Evolutionary conservation across 2,113 vertebrate genomes (phyloP).

Genomic region (Poecilia latipinna): DNA sequence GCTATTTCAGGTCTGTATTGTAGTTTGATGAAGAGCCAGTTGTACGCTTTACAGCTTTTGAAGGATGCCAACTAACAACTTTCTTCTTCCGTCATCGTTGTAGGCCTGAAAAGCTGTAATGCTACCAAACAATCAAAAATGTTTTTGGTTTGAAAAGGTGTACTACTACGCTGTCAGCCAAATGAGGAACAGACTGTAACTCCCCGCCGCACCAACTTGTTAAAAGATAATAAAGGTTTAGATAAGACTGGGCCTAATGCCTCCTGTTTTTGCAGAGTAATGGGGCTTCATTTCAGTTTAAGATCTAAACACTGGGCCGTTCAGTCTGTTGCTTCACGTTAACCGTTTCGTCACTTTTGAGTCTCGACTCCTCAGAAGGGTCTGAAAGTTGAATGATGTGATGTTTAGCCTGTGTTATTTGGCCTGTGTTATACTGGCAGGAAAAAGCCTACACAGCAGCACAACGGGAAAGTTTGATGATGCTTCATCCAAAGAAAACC

Average conservation of each 20-base stretch:
- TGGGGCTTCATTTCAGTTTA: not conserved
- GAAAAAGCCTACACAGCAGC: not conserved
- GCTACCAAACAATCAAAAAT: no score
- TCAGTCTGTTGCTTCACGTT: not conserved
- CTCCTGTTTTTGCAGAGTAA: not conserved
- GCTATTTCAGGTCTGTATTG: no score
- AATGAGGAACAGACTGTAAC: no score
- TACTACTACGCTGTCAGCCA: no score
- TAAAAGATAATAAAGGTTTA: not conserved
- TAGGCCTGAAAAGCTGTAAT: no score
- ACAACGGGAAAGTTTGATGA: not conserved
- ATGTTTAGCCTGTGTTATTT: not conserved
- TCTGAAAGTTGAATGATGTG: not conserved
- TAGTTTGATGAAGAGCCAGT: no score
- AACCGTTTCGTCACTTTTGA: not conserved
- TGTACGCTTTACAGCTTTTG: no score
- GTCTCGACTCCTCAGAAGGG: not conserved
- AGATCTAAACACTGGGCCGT: not conserved
- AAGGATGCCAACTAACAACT: no score
- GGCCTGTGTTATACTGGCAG: not conserved
- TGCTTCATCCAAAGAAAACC: conserved; percentile 1
- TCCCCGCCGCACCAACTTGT: not conserved
- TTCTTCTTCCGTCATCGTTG: no score
- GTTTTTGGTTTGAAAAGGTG: no score
- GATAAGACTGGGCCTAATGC: not conserved